Conservation (phyloP, 2,888 invertebrate species). For the Scelioninae gen. 1 region DNA sequence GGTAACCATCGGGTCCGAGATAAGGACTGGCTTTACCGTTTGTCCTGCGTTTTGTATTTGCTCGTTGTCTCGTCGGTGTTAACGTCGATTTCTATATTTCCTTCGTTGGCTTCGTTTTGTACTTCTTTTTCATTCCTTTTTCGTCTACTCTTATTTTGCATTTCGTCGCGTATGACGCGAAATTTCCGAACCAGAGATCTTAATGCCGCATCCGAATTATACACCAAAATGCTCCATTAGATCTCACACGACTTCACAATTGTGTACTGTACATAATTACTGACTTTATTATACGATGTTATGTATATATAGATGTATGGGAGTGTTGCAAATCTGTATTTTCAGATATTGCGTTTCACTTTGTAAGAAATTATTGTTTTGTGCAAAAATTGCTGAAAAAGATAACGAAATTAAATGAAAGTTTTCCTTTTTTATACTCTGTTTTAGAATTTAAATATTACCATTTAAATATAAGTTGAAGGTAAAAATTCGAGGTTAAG, state of each 20-base stretch:
- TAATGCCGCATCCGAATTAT: too few species aligned
- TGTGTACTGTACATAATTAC: not conserved
- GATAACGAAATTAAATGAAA: too few species aligned
- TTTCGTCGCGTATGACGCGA: too few species aligned
- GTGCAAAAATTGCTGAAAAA: too few species aligned
- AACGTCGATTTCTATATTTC: constrained; percentile 49
- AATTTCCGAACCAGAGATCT: too few species aligned
- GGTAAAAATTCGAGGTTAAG: too few species aligned
- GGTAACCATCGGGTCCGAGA: constrained; percentile 60
- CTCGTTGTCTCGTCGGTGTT: constrained; percentile 54
- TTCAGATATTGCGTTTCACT: too few species aligned
- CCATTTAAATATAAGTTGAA: too few species aligned
- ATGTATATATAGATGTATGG: not conserved
- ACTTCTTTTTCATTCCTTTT: not conserved
- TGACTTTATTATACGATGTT: not conserved
- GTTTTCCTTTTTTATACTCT: too few species aligned
- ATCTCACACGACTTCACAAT: not conserved
- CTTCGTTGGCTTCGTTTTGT: constrained; percentile 11
- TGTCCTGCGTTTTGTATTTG: constrained; percentile 59
- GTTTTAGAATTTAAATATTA: too few species aligned
- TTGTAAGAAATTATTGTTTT: too few species aligned
- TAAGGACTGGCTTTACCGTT: constrained; percentile 58
- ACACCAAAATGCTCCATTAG: not conserved
- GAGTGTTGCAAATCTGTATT: too few species aligned
- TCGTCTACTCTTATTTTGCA: not conserved